phyloP scores from a whole-genome alignment of 2,888 invertebrate species.

The Eudemis profundana region DNA sequence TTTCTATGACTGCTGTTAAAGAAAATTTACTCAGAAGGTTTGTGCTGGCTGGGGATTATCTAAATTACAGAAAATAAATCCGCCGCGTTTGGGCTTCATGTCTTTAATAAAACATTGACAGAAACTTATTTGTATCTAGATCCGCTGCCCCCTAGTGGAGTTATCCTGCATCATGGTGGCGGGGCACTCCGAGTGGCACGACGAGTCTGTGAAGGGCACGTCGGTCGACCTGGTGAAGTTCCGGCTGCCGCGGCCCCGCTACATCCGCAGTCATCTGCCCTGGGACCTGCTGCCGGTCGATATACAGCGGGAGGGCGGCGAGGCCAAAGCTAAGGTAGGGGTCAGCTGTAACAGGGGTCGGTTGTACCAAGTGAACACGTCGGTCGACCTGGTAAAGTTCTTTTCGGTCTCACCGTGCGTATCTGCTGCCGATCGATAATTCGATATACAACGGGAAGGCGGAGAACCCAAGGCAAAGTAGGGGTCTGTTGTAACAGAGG shows the following conservation, averaged over 20 bases:
- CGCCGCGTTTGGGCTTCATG: no score
- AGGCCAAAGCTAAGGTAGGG: constrained; percentile 89
- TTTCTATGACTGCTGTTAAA: no score
- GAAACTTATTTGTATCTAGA: constrained; percentile 66
- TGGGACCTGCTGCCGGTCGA: constrained; percentile 88
- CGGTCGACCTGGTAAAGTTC: no score
- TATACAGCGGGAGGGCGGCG: constrained; percentile 86
- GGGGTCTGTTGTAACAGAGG: no score
- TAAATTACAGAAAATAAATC: no score
- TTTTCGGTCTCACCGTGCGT: no score
- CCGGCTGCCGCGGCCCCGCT: constrained; percentile 88
- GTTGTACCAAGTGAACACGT: not conserved
- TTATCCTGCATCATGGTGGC: constrained; percentile 87
- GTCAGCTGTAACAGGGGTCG: not conserved
- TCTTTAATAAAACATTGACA: no score
- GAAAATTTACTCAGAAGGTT: no score
- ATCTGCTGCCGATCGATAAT: no score
- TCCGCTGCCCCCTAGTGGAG: constrained; percentile 92
- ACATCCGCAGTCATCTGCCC: constrained; percentile 91
- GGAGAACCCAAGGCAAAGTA: no score
- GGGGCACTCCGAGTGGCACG: constrained; percentile 85
- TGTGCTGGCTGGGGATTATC: no score
- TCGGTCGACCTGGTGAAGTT: constrained; percentile 90
- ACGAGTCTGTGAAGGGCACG: constrained; percentile 87
- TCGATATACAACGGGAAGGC: no score